Conservation (phyloP, 35 echinoderm and acorn worm species). For the Apostichopus japonicus region DNA sequence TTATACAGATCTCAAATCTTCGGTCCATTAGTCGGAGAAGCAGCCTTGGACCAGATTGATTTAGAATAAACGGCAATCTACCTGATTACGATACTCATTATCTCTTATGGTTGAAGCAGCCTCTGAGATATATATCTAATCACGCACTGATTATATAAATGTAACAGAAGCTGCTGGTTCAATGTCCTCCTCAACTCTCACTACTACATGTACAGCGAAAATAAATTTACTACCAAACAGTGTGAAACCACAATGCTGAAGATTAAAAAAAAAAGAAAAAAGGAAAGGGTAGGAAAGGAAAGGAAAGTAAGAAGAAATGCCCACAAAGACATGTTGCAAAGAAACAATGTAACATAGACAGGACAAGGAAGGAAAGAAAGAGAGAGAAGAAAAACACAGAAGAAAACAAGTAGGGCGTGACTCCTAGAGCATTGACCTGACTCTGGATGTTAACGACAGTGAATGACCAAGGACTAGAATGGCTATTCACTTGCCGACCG, state of each 20-base stretch:
- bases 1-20: too few species aligned
- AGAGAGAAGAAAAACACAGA: background rate
- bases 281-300: background rate
- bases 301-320: background rate
- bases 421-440: conserved; percentile 38
- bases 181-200: background rate
- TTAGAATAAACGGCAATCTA: conserved; percentile 23
- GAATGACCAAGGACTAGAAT: conserved; percentile 13
- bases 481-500: background rate
- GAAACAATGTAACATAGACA: background rate
- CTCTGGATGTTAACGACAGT: background rate
- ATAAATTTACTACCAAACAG: background rate
- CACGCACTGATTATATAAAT: conserved; percentile 26
- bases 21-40: background rate
- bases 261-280: background rate
- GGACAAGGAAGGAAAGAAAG: background rate
- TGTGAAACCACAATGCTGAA: background rate
- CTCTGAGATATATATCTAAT: conserved; percentile 33
- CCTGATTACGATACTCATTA: background rate
- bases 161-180: conserved; percentile 15
- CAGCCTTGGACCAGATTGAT: conserved; percentile 7
- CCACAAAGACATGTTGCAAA: background rate
- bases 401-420: conserved; percentile 40
- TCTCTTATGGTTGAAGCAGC: background rate
- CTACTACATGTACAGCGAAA: background rate